Base-by-base conservation (phyloP, 2,113 vertebrate genomes). In the Tachysurus vachellii region DNA sequence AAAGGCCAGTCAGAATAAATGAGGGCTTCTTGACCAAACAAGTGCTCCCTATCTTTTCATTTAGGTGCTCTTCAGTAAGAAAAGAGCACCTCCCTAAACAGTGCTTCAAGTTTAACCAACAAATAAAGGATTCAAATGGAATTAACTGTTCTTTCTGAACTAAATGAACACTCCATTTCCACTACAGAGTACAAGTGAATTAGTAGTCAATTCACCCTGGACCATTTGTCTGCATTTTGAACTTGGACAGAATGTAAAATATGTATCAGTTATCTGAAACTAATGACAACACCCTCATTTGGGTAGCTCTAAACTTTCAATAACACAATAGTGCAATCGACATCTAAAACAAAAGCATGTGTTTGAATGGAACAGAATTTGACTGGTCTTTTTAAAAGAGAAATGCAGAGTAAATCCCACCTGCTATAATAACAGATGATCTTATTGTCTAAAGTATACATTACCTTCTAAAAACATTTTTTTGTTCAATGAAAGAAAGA, bases 41-140 rank as follows among this genome's bases (percentile, higher is more conserved):
- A 86, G 47, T n/a, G 47, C 36, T 81, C 7, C 8, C 73, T 42
- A 77, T 62, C 47, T 83, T 76, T 88, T 85, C 23, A 70, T 86
- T 61, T 44, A 85, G 64, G 88, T 87, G 5, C 59, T 44, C 68
- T 82, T 87, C 16, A 75, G 44, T 16, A 87, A 88, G 19, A 61
- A 87, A 80, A 83, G 62, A 71, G 50, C 53, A 85, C 26, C 53
- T 84, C 66, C 85, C 82, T 8, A 71, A 28, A 71, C 70, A 42
- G 76, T 31, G 50, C 82, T 70, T 88, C 26, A 86, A 57, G 83
- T 88, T 91, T 64, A 85, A 90, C 84, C 88, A 89, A 89, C n/a
- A 82, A 77, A 68, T 1, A 36, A 61, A 50, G 10, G n/a, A 14
- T 31, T 47, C n/a, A 54, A 76, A 89, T 76, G 13, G 5, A 81